Evolutionary conservation across 1,140 invertebrate species (phyloP).

Genomic region (Copidosoma floridanum): DNA sequence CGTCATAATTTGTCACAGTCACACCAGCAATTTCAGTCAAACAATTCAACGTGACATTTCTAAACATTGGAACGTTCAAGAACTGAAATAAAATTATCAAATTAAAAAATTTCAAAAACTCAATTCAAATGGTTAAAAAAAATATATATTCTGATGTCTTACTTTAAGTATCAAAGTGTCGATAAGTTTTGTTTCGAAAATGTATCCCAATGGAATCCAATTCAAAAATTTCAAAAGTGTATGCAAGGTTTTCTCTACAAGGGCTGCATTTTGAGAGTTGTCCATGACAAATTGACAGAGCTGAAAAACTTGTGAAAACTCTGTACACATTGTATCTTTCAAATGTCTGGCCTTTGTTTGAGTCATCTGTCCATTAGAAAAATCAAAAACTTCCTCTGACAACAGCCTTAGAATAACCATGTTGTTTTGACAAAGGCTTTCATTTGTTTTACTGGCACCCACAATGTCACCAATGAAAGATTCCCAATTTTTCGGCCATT

Average conservation of each 20-base stretch:
- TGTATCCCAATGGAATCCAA: conserved; percentile 99
- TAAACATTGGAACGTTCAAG: conserved; percentile 94
- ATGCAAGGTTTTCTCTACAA: conserved; percentile 92
- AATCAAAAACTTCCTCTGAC: conserved; percentile 99
- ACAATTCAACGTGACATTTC: conserved; percentile 97
- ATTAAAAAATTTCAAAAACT: not conserved
- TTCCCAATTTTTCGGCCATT: conserved; percentile 99
- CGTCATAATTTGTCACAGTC: conserved; percentile 84
- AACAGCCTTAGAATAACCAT: conserved; percentile 97
- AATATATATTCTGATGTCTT: conserved; percentile 28
- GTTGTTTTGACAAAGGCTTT: conserved; percentile 98
- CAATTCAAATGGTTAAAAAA: not conserved
- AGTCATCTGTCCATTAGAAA: conserved; percentile 95
- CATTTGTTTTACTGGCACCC: conserved; percentile 97
- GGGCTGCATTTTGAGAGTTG: conserved; percentile 92
- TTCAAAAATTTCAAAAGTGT: conserved; percentile 96
- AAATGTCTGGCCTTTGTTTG: conserved; percentile 99
- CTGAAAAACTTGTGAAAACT: conserved; percentile 97
- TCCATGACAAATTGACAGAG: conserved; percentile 98
- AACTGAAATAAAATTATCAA: conserved; percentile 72
- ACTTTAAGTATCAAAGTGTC: conserved; percentile 91
- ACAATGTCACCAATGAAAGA: conserved; percentile 99
- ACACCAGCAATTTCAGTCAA: conserved; percentile 96
- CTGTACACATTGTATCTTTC: conserved; percentile 99
- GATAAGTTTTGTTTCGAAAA: conserved; percentile 98